Conservation (phyloP, 2,797 vertebrate genomes). For the Xyrichtys novacula region DNA sequence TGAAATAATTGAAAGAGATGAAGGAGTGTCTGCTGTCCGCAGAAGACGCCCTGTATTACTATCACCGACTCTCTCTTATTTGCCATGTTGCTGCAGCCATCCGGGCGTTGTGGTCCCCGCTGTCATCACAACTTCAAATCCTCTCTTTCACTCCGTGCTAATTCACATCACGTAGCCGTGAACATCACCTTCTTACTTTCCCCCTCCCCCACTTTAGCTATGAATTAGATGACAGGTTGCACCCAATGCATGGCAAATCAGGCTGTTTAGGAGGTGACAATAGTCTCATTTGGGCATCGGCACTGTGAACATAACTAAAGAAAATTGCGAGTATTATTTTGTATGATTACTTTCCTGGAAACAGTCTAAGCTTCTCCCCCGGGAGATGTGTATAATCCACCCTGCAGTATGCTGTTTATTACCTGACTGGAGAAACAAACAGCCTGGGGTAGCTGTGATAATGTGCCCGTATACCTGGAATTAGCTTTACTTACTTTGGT, state of each 20-base stretch:
- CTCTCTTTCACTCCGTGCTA: slow-evolving; percentile 59
- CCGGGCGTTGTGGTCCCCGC: slow-evolving; percentile 62
- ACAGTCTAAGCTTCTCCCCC: slow-evolving; percentile 22
- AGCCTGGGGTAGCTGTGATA: slow-evolving; percentile 29
- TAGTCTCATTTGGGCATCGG: slow-evolving; percentile 48
- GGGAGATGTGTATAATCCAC: slow-evolving; percentile 25
- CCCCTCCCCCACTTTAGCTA: slow-evolving; percentile 14
- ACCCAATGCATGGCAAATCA: slow-evolving; percentile 41
- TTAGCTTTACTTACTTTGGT: slow-evolving; percentile 38
- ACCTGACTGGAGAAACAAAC: slow-evolving; percentile 61
- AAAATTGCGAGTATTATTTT: slow-evolving; percentile 37
- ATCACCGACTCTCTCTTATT: slow-evolving; percentile 42
- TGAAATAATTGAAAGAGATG: slow-evolving; percentile 81
- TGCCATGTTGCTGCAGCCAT: slow-evolving; percentile 56
- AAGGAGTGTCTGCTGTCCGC: slow-evolving; percentile 66
- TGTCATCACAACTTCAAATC: slow-evolving; percentile 63
- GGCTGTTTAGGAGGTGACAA: slow-evolving; percentile 37
- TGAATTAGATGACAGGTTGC: slow-evolving; percentile 56
- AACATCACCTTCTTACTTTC: slow-evolving; percentile 39
- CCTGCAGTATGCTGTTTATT: slow-evolving; percentile 33
- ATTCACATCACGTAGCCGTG: slow-evolving; percentile 58
- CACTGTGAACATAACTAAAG: slow-evolving; percentile 27
- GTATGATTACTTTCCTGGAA: slow-evolving; percentile 51
- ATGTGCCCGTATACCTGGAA: slow-evolving; percentile 21
- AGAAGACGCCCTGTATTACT: slow-evolving; percentile 52